phyloP scores from a whole-genome alignment of 2,888 invertebrate species.

The Drosophila neotestacea region DNA sequence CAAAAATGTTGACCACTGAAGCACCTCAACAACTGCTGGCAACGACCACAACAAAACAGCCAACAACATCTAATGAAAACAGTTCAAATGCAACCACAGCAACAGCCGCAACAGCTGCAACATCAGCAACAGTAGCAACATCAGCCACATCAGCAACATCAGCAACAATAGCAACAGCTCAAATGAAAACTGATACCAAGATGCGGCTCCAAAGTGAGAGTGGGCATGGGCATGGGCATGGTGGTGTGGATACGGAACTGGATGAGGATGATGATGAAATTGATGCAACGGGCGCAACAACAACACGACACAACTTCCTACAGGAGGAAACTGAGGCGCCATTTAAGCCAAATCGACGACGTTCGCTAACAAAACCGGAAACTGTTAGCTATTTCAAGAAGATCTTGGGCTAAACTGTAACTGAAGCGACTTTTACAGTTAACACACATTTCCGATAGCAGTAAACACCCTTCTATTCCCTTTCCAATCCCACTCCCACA shows the following conservation, averaged over 20 bases:
- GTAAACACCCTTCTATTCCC: not conserved
- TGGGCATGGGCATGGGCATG: not conserved
- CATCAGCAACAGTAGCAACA: constrained; percentile 22
- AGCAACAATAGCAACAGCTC: constrained; percentile 26
- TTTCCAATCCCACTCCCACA: not conserved
- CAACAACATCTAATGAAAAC: constrained; percentile 55
- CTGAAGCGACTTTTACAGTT: constrained; percentile 55
- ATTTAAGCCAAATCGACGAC: constrained; percentile 85
- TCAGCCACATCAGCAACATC: constrained; percentile 22
- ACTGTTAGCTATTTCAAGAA: constrained; percentile 85
- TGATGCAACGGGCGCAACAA: constrained; percentile 52
- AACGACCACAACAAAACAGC: constrained; percentile 40
- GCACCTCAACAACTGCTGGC: constrained; percentile 9
- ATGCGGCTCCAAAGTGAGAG: constrained; percentile 12
- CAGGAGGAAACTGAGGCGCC: constrained; percentile 84
- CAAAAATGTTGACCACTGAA: constrained; percentile 28
- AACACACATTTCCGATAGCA: constrained; percentile 60
- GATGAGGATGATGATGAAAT: constrained; percentile 21
- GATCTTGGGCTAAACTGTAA: constrained; percentile 83
- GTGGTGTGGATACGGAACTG: not conserved
- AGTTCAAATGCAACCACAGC: constrained; percentile 48
- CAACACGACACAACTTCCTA: constrained; percentile 83
- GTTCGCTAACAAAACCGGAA: constrained; percentile 84
- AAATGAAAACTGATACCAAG: constrained; percentile 13
- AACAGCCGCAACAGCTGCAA: constrained; percentile 11